These are phyloP conservation scores for Chaetura pelagica DNA, from an alignment of 2,113 vertebrate genomes.

Conservation along the genomic window DNA sequence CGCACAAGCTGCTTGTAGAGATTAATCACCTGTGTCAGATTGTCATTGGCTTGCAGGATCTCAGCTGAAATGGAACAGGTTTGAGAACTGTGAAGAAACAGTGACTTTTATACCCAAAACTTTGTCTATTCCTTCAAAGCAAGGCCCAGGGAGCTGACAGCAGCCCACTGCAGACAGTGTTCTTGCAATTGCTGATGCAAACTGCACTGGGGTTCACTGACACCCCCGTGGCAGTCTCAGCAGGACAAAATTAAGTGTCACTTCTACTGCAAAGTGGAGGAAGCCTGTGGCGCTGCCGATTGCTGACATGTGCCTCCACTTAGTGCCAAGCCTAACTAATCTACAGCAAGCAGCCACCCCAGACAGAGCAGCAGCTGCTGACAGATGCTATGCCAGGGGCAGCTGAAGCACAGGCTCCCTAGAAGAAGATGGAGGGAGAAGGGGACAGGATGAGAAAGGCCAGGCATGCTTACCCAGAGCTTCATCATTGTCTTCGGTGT, in stretches of 20 bases:
- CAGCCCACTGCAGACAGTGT: background rate
- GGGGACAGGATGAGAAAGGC: background rate
- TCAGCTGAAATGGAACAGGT: conserved; percentile 79
- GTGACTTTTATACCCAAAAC: background rate
- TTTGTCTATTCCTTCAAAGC: background rate
- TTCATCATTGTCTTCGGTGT: conserved; percentile 98
- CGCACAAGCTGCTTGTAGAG: conserved; percentile 90
- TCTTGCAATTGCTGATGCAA: background rate
- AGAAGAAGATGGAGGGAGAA: background rate
- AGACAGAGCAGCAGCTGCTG: rapidly evolving
- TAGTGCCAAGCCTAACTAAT: background rate
- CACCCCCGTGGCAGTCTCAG: background rate
- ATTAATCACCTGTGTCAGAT: conserved; percentile 95
- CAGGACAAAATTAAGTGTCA: background rate
- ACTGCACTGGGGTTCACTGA: background rate
- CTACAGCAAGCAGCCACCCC: background rate
- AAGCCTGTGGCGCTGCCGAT: background rate
- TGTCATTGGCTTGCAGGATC: conserved; percentile 97
- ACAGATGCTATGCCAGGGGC: rapidly evolving
- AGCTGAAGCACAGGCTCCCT: background rate
- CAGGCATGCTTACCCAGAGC: conserved; percentile 83
- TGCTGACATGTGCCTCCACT: rapidly evolving
- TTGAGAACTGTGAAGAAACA: background rate
- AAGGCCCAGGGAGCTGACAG: background rate
- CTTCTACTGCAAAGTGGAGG: background rate